Evolutionary conservation across 2,797 vertebrate species (phyloP).

Genomic region (Nasua narica): DNA sequence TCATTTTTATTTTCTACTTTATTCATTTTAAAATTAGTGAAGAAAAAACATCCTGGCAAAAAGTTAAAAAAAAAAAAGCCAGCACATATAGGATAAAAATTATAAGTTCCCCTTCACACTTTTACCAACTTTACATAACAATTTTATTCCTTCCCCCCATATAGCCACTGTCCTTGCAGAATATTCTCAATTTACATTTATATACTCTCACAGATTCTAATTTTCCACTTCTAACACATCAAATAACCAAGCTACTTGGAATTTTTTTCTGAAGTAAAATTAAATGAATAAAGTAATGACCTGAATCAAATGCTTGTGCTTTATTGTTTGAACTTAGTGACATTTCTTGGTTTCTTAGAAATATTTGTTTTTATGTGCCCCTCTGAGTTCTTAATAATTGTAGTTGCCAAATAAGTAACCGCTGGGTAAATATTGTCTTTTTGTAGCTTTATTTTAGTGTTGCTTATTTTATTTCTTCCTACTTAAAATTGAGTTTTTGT

Average conservation of each 20-base stretch:
- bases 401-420: background rate
- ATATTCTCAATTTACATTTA: slow-evolving; percentile 15
- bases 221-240: background rate
- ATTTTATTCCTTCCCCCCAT: background rate
- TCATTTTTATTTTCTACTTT: slow-evolving; percentile 9
- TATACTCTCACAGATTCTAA: background rate
- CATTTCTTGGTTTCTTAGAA: slow-evolving; percentile 20
- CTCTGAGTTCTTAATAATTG: background rate
- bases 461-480: slow-evolving; percentile 15
- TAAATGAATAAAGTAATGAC: slow-evolving; percentile 17
- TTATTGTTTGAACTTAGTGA: background rate
- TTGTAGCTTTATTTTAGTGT: background rate
- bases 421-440: background rate
- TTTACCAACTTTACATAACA: background rate
- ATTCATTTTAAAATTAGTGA: background rate
- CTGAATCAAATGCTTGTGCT: background rate
- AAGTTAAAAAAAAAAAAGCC: background rate
- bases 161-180: background rate
- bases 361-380: background rate
- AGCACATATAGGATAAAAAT: background rate
- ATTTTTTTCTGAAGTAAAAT: slow-evolving; percentile 8
- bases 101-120: background rate
- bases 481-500: background rate
- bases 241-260: background rate
- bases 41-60: background rate